Conservation (phyloP, 2,113 vertebrate species). For the Oostethus manadensis region DNA sequence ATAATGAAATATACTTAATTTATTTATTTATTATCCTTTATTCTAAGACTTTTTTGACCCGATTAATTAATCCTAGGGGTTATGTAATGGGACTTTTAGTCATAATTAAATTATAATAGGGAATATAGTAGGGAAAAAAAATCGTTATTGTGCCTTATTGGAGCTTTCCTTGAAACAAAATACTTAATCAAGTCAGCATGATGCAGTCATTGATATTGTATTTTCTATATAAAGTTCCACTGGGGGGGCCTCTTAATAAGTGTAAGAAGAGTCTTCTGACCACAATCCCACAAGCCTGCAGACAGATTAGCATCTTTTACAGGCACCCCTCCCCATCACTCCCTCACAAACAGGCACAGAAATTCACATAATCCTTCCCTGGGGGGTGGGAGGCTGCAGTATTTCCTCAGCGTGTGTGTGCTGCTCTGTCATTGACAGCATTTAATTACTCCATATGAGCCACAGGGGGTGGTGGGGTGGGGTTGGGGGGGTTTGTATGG, state of each 20-base stretch:
- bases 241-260: background rate
- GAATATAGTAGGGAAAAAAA: too few relatives aligned
- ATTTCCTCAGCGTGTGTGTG: conserved; percentile 34
- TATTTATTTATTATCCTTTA: too few relatives aligned
- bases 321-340: conserved; percentile 8
- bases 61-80: too few relatives aligned
- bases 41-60: too few relatives aligned
- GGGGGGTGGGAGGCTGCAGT: conserved; percentile 15
- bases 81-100: too few relatives aligned
- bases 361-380: conserved; percentile 38
- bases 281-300: conserved; percentile 12
- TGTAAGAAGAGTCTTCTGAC: conserved; percentile 42
- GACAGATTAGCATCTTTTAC: conserved; percentile 47
- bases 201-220: too few relatives aligned
- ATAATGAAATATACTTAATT: too few relatives aligned
- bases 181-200: too few relatives aligned
- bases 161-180: too few relatives aligned
- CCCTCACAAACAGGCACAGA: conserved; percentile 36
- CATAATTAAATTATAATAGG: too few relatives aligned
- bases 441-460: conserved; percentile 44
- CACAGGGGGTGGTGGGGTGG: conserved; percentile 35
- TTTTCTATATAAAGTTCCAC: too few relatives aligned
- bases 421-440: conserved; percentile 39
- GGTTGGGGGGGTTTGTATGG: conserved; percentile 48
- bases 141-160: too few relatives aligned